phyloP scores from a whole-genome alignment of 2,888 invertebrate species.

The Idaea straminata region DNA sequence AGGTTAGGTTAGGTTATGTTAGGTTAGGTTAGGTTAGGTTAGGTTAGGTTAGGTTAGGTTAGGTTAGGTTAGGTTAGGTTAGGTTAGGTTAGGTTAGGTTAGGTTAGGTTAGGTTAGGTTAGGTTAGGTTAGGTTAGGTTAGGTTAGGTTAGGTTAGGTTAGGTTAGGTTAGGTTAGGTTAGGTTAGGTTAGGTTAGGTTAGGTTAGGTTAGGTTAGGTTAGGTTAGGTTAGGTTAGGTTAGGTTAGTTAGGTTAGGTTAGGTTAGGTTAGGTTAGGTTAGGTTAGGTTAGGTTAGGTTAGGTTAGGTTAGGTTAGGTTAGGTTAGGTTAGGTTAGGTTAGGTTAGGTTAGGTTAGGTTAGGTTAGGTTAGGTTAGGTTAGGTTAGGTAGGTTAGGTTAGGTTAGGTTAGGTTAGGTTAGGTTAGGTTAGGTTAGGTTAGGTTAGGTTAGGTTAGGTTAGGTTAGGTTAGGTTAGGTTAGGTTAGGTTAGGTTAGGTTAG shows the following conservation, averaged over 20 bases:
- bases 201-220: conserved; percentile 21
- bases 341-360: conserved; percentile 19
- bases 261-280: conserved; percentile 20
- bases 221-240: conserved; percentile 21
- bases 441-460: conserved; percentile 27
- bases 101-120: too few relatives aligned
- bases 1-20: too few relatives aligned
- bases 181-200: conserved; percentile 21
- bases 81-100: too few relatives aligned
- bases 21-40: too few relatives aligned
- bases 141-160: conserved; percentile 27
- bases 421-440: conserved; percentile 22
- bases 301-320: conserved; percentile 23
- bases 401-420: conserved; percentile 28
- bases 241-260: conserved; percentile 25
- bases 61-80: too few relatives aligned
- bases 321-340: conserved; percentile 18
- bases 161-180: conserved; percentile 23
- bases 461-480: conserved; percentile 25
- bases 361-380: conserved; percentile 27
- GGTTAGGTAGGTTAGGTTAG: conserved; percentile 27
- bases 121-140: conserved; percentile 26
- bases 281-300: conserved; percentile 22
- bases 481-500: conserved; percentile 25
- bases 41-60: too few relatives aligned